These are phyloP conservation scores for Xiphophorus couchianus DNA, from an alignment of 2,113 vertebrate genomes.

Conservation along the genomic window DNA sequence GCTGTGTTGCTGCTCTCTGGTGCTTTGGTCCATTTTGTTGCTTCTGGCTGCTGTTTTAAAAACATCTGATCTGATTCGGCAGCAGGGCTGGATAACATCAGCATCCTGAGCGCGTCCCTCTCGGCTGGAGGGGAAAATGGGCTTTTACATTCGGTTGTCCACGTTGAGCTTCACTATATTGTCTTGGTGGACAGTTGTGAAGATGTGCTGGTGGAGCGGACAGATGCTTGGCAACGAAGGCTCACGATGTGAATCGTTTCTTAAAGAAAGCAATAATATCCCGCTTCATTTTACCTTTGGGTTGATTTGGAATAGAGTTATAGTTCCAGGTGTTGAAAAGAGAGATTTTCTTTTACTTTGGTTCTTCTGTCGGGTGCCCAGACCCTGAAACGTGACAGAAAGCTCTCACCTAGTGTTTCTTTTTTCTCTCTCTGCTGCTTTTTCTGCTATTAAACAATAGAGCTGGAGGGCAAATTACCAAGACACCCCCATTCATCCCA, in stretches of 20 bases:
- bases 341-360: too few relatives aligned
- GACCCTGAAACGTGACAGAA: background rate
- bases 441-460: background rate
- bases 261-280: too few relatives aligned
- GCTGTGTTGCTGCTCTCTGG: background rate
- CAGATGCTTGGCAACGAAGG: background rate
- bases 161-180: too few relatives aligned
- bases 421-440: background rate
- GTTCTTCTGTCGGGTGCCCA: too few relatives aligned
- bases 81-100: background rate
- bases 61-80: background rate
- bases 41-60: background rate
- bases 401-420: background rate
- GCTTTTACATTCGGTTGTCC: background rate
- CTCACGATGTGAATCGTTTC: too few relatives aligned
- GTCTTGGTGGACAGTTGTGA: background rate
- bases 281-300: too few relatives aligned
- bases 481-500: constrained; percentile 8
- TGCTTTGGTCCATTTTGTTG: background rate
- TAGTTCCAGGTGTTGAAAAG: too few relatives aligned
- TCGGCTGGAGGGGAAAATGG: background rate
- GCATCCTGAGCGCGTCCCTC: background rate
- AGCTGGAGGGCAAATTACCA: constrained; percentile 2
- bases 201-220: background rate
- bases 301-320: too few relatives aligned